Conservation (phyloP, 1,140 invertebrate species). For the Bombus pyrosoma region DNA sequence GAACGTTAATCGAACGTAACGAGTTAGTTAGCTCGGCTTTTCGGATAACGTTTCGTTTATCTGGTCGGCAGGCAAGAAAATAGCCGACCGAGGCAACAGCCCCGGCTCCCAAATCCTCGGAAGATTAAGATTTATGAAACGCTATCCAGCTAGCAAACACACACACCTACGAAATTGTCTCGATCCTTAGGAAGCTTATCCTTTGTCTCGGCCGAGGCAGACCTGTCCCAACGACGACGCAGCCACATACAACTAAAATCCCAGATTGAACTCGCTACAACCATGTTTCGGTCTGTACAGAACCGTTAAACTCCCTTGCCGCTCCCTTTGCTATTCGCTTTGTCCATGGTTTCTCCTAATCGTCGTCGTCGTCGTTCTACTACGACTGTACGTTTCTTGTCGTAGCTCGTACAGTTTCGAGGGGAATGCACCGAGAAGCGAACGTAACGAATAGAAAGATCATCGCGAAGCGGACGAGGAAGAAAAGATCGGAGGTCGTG, state of each 20-base stretch:
- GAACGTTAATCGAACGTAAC: constrained; percentile 22
- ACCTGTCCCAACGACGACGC: neutral
- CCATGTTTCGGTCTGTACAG: neutral
- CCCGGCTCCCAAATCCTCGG: neutral
- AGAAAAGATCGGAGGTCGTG: neutral
- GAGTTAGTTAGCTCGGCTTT: constrained; percentile 4
- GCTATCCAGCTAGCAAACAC: neutral
- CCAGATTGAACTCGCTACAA: neutral
- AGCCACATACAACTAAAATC: neutral
- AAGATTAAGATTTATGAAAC: constrained; percentile 12
- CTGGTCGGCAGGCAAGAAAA: neutral
- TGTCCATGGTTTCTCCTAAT: neutral
- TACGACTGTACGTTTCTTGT: neutral
- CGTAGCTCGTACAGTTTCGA: neutral
- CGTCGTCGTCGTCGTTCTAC: neutral
- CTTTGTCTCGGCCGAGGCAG: neutral
- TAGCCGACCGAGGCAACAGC: neutral
- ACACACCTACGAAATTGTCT: neutral
- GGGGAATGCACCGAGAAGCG: neutral
- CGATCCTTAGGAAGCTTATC: neutral
- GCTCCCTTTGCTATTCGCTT: too few species aligned
- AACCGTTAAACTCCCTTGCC: neutral
- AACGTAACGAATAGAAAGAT: neutral
- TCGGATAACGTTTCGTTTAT: neutral
- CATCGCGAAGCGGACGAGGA: neutral